These are phyloP conservation scores for Agonum fuliginosum DNA, from an alignment of 2,888 invertebrate genomes.

Conservation along the genomic window DNA sequence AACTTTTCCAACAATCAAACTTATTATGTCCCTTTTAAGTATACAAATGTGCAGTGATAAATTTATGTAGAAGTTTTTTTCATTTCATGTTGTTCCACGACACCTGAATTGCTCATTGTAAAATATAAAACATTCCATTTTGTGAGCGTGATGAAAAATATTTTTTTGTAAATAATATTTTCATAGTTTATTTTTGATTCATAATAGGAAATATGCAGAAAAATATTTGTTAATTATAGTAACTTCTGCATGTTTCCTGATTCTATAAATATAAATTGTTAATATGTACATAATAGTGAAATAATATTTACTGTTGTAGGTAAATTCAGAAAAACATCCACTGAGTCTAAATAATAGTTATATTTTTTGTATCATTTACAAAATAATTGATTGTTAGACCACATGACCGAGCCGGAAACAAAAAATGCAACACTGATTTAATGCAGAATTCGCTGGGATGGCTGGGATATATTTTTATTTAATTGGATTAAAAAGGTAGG, in stretches of 20 bases:
- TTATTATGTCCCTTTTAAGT: too few species aligned
- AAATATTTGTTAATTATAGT: neutral
- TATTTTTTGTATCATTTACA: conserved; percentile 12
- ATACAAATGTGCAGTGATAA: neutral
- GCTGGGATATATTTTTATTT: conserved; percentile 42
- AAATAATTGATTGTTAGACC: conserved; percentile 51
- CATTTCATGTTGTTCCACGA: conserved; percentile 35
- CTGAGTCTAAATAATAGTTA: conserved; percentile 20
- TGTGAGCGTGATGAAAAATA: neutral
- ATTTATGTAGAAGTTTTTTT: conserved; percentile 13
- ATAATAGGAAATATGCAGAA: neutral
- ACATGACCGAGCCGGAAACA: conserved; percentile 42
- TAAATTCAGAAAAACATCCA: neutral
- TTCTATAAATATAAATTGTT: neutral
- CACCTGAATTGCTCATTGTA: conserved; percentile 54
- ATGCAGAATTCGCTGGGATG: conserved; percentile 42
- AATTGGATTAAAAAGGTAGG: conserved; percentile 40
- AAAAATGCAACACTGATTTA: conserved; percentile 46
- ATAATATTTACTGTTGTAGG: conserved; percentile 14
- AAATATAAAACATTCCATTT: conserved; percentile 7
- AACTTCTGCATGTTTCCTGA: neutral
- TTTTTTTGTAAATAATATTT: conserved; percentile 35
- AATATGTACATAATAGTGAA: conserved; percentile 15
- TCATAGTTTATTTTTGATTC: neutral
- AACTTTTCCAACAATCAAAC: conserved; percentile 34